A percentile compares a stretch with the other conserved stretches of the same genome.
These are phyloP conservation scores for Dastarcus helophoroides DNA, from an alignment of 2,888 invertebrate genomes.

Conservation along the genomic window DNA sequence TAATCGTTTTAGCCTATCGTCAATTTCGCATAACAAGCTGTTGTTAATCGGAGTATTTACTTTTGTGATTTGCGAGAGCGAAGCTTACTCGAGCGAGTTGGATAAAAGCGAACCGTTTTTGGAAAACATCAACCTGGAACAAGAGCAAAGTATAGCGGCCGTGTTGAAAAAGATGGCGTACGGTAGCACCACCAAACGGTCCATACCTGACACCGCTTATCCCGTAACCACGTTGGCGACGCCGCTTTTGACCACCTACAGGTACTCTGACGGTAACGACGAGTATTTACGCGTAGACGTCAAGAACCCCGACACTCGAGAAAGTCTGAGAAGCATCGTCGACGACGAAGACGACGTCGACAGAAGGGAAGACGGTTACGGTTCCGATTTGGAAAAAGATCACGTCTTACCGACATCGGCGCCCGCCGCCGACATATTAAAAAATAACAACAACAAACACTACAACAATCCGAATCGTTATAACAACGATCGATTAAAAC, in stretches of 20 bases:
- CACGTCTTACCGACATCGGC: slow-evolving; percentile 65
- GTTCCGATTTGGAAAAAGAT: slow-evolving; percentile 59
- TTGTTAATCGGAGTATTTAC: too few relatives aligned
- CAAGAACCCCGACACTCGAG: slow-evolving; percentile 9
- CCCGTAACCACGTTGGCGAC: slow-evolving; percentile 53
- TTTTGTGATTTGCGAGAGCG: too few relatives aligned
- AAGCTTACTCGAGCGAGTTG: slow-evolving; percentile 24
- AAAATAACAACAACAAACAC: slow-evolving; percentile 64
- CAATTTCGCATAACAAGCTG: slow-evolving; percentile 17
- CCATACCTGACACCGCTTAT: slow-evolving; percentile 52
- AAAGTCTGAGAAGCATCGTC: slow-evolving; percentile 19
- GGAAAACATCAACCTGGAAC: slow-evolving; percentile 50
- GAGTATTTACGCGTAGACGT: slow-evolving; percentile 36
- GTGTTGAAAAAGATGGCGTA: slow-evolving; percentile 59
- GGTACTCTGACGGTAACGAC: slow-evolving; percentile 35
- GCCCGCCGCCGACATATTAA: slow-evolving; percentile 66
- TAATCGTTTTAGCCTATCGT: slow-evolving; percentile 22
- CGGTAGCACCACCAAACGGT: slow-evolving; percentile 56
- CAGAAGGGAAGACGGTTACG: slow-evolving; percentile 41
- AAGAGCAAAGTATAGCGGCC: slow-evolving; percentile 54
- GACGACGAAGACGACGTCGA: slow-evolving; percentile 23
- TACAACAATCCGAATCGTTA: slow-evolving; percentile 61
- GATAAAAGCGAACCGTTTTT: slow-evolving; percentile 38
- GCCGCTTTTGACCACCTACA: slow-evolving; percentile 46
- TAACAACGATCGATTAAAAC: slow-evolving; percentile 35